These are phyloP conservation scores for Pitangus sulphuratus DNA, from an alignment of 2,797 vertebrate species.

Conservation along the genomic window DNA sequence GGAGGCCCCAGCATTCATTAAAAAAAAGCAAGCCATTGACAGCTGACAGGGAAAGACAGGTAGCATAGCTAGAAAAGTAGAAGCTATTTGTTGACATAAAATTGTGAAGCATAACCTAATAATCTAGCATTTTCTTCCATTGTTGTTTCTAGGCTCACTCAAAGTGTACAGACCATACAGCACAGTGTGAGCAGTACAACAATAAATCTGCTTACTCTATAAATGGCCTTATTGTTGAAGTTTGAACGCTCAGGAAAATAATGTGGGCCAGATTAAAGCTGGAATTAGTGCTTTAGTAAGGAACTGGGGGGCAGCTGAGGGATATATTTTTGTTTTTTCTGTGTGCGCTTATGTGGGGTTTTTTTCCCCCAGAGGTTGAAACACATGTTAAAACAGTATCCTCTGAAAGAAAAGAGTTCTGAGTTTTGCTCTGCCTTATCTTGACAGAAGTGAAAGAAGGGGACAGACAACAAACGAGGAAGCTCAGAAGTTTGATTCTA, in stretches of 20 bases:
- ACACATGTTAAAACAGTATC: neutral
- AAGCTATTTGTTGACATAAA: conserved; percentile 57
- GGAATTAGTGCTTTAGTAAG: conserved; percentile 5
- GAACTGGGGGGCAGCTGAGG: neutral
- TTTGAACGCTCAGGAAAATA: conserved; percentile 41
- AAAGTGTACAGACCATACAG: neutral
- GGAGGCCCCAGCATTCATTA: conserved; percentile 57
- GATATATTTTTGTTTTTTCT: neutral
- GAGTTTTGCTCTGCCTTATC: neutral
- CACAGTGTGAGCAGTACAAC: neutral
- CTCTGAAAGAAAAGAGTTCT: neutral
- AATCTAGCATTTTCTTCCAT: conserved; percentile 33
- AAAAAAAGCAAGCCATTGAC: conserved; percentile 53
- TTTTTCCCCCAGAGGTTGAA: neutral
- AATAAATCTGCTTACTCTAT: conserved; percentile 37
- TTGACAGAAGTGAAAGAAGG: neutral
- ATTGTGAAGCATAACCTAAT: conserved; percentile 31
- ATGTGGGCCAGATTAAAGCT: conserved; percentile 24
- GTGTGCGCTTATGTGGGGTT: rapidly evolving
- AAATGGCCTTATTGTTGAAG: conserved; percentile 21
- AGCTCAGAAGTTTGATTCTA: neutral
- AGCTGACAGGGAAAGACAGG: conserved; percentile 63
- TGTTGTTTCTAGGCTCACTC: conserved; percentile 10
- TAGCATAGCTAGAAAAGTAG: conserved; percentile 38
- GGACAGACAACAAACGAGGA: neutral